Conservation (phyloP, 2,888 invertebrate genomes). For the Patella ulyssiponensis region DNA sequence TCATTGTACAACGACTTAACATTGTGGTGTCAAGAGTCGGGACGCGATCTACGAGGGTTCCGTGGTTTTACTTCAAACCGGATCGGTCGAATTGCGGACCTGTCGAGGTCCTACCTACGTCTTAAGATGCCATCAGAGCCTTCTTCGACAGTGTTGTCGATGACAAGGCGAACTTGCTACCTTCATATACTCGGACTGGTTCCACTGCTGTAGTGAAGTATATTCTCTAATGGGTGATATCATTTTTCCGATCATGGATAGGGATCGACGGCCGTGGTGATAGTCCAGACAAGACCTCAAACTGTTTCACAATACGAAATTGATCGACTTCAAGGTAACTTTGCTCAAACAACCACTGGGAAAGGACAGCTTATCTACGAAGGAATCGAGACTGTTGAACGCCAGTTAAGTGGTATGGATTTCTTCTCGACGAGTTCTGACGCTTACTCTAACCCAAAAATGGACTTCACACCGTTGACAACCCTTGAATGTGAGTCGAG, state of each 20-base stretch:
- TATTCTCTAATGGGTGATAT: neutral
- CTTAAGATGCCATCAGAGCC: neutral
- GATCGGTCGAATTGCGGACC: neutral
- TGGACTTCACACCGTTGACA: neutral
- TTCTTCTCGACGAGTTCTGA: neutral
- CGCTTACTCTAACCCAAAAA: neutral
- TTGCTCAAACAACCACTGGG: neutral
- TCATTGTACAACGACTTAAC: neutral
- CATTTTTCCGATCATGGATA: neutral
- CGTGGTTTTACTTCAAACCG: neutral
- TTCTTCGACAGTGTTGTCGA: neutral
- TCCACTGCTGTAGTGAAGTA: neutral
- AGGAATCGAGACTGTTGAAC: neutral
- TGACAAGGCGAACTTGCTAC: neutral
- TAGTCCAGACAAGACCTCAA: neutral
- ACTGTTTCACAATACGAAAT: neutral
- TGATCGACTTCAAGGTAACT: neutral
- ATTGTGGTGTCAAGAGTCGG: neutral
- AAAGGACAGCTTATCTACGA: neutral
- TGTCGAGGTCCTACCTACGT: neutral
- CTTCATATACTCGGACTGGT: neutral
- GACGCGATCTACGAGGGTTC: neutral
- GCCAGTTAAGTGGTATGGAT: neutral
- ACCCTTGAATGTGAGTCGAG: neutral
- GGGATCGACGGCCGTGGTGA: constrained; percentile 10